phyloP scores from a whole-genome alignment of 2,888 invertebrate species.

The Thymelicus acteon region DNA sequence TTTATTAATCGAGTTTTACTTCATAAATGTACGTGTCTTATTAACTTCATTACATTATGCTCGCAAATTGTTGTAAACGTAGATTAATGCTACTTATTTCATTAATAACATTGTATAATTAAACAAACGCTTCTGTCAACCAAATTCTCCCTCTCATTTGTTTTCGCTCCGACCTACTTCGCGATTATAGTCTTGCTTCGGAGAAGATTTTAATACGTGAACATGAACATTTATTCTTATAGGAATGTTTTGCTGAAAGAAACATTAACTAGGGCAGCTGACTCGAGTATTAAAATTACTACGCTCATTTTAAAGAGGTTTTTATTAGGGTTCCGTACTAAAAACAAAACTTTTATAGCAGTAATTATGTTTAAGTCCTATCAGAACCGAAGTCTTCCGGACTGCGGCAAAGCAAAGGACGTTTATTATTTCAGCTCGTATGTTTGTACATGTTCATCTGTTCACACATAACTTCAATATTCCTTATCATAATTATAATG shows the following conservation, averaged over 20 bases:
- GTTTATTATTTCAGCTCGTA: too few relatives aligned
- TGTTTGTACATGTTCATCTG: too few relatives aligned
- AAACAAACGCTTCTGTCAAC: constrained; percentile 2
- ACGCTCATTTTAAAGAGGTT: background rate
- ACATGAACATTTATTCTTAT: constrained; percentile 28
- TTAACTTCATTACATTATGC: too few relatives aligned
- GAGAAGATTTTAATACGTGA: constrained; percentile 24
- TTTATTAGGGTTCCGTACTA: background rate
- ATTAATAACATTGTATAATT: too few relatives aligned
- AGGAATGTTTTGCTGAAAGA: constrained; percentile 17
- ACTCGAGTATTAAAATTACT: background rate
- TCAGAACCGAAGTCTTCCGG: too few relatives aligned
- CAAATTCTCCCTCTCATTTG: background rate
- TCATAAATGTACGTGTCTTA: too few relatives aligned
- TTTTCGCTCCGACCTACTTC: constrained; percentile 11
- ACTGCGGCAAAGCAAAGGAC: too few relatives aligned
- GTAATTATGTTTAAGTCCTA: background rate
- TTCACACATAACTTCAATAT: too few relatives aligned
- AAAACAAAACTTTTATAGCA: background rate
- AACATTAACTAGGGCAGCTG: constrained; percentile 11
- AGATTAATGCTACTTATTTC: too few relatives aligned
- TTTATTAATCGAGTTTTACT: too few relatives aligned
- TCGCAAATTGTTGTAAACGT: too few relatives aligned
- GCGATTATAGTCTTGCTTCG: background rate
- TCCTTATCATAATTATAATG: too few relatives aligned